Conservation (phyloP, 2,797 vertebrate genomes). For the Pipistrellus nathusii region DNA sequence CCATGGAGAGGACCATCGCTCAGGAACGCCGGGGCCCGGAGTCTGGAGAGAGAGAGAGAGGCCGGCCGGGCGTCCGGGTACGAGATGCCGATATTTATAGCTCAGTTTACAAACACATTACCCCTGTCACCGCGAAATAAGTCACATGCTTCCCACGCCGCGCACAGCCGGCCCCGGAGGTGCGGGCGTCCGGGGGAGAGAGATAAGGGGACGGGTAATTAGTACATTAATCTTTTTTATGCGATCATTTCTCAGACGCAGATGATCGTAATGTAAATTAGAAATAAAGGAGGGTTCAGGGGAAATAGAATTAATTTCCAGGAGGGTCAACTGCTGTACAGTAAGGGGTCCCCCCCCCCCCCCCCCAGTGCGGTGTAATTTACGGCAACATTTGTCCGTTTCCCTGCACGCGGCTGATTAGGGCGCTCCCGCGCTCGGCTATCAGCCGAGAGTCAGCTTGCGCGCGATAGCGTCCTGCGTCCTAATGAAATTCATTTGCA, state of each 20-base stretch:
- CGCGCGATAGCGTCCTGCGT: constrained; percentile 94
- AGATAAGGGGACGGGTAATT: constrained; percentile 99
- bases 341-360: constrained; percentile 85
- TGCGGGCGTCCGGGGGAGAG: constrained; percentile 94
- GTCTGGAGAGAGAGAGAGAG: constrained; percentile 97
- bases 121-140: constrained; percentile 99
- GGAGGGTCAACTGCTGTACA: constrained; percentile 98
- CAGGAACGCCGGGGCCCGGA: constrained; percentile 90
- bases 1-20: constrained; percentile 95
- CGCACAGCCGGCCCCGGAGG: constrained; percentile 95
- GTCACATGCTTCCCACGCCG: constrained; percentile 98
- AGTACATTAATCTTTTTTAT: constrained; percentile 99
- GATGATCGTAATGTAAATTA: constrained; percentile 99
- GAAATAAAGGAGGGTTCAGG: constrained; percentile 99
- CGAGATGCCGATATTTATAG: constrained; percentile 99
- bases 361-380: constrained; percentile 98
- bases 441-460: constrained; percentile 96
- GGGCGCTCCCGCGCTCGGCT: constrained; percentile 91
- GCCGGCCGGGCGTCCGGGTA: constrained; percentile 88
- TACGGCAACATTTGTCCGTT: constrained; percentile 95
- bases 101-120: constrained; percentile 99
- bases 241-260: constrained; percentile 99
- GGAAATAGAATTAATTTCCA: constrained; percentile 99
- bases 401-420: constrained; percentile 94
- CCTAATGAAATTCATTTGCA: constrained; percentile 99